Conservation (phyloP, 2,797 vertebrate species). For the Coreius guichenoti region DNA sequence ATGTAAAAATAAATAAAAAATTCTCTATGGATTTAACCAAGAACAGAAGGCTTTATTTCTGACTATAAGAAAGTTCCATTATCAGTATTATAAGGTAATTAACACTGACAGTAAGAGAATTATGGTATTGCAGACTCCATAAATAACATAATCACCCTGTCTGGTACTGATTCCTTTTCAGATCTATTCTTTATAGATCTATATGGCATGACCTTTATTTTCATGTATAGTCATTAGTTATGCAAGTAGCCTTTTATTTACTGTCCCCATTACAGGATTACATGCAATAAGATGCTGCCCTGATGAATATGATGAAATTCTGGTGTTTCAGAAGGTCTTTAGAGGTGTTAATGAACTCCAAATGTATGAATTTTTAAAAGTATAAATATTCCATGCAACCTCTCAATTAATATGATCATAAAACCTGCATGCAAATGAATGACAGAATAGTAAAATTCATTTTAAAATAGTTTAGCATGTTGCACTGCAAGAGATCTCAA, state of each 20-base stretch:
- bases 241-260: not conserved
- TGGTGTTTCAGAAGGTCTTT: not conserved
- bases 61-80: not conserved
- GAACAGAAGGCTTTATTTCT: not conserved
- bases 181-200: not conserved
- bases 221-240: too few relatives aligned
- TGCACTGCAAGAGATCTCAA: not conserved
- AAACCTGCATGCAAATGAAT: not conserved
- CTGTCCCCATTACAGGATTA: not conserved
- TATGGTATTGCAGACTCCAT: not conserved
- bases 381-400: not conserved
- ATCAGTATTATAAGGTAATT: not conserved
- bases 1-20: not conserved
- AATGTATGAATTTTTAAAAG: not conserved
- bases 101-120: not conserved
- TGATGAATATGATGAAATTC: not conserved
- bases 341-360: not conserved
- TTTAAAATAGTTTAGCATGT: not conserved
- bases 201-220: not conserved
- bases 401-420: not conserved
- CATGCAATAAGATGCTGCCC: not conserved
- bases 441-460: not conserved
- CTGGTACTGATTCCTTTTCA: not conserved
- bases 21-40: not conserved
- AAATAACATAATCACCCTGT: slow-evolving; percentile 2